These are phyloP conservation scores for Rhabdomys pumilio DNA, from an alignment of 2,797 vertebrate species.

Conservation along the genomic window DNA sequence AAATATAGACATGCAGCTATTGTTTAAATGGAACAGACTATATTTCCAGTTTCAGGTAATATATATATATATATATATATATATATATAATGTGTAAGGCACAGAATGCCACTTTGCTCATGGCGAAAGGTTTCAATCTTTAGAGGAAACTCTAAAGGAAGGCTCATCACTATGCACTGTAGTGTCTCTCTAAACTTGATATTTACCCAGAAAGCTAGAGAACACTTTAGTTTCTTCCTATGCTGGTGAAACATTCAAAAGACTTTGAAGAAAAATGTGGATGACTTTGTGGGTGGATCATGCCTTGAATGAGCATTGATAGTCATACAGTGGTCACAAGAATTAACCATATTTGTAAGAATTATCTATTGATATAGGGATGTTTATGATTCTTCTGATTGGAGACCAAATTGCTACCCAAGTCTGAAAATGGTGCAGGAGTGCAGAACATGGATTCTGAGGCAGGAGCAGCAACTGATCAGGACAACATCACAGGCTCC, in stretches of 20 bases:
- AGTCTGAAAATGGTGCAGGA: background rate
- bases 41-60: background rate
- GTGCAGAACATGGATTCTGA: background rate
- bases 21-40: background rate
- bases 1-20: background rate
- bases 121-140: background rate
- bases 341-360: background rate
- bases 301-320: background rate
- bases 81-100: background rate
- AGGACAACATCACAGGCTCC: background rate
- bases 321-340: background rate
- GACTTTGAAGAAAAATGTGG: background rate
- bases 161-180: rapidly evolving
- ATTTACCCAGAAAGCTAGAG: background rate
- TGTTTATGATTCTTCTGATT: background rate
- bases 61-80: background rate
- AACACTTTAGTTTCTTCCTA: background rate
- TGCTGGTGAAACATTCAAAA: background rate
- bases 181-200: background rate
- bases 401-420: background rate
- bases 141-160: background rate
- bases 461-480: no score
- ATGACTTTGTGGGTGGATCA: background rate
- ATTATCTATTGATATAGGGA: background rate
- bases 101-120: background rate